Evolutionary conservation across 2,888 invertebrate species (phyloP), one percentile per base, ranked within the genome.

Genomic region (Yponomeuta sedellus): DNA sequence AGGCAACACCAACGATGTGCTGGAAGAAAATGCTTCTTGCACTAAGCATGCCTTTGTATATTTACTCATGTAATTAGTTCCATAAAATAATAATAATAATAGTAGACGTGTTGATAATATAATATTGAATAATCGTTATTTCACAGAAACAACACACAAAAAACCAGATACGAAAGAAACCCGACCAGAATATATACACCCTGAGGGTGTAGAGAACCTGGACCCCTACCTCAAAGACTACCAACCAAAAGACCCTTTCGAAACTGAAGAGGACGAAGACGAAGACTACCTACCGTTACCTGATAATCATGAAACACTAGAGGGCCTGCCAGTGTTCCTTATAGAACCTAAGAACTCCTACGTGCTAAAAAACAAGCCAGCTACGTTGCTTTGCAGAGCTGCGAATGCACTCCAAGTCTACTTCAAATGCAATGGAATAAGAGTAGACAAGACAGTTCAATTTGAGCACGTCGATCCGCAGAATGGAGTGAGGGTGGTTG

Each of bases 281-380:
- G 92, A 91, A 52, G 93, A 92, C 68, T 91, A 90, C 70, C 87
- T 91, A 68, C 88, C 88, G 0, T 69, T 90, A 64, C 90, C 89
- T 71, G 91, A 89, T 73, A 95, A 94, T 73, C 90, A 90, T 57
- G 89, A 90, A 74, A 94, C 93, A 10, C 93, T 94, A 68, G 95
- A 94, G 65, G 94, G 95, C 59, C 86, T 96, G 70, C 98, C 98
- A 16, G 94, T 96, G 71, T 98, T 98, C 81, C 93, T 97, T 20
- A 92, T 94, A 70, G 97, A 98, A 80, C 98, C 98, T 1, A 94
- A 96, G 76, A 95, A 96, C 81, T 93, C 96, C 1, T 98, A 95
- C 86, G 97, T 98, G 69, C 94, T 98, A 59, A 96, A 97, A 79
- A 97, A 95, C 76, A 96, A 97, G 74, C 97, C 98, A 44, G 98